These are phyloP conservation scores for Drosophila mimica DNA, from an alignment of 2,888 invertebrate genomes.

Conservation along the genomic window DNA sequence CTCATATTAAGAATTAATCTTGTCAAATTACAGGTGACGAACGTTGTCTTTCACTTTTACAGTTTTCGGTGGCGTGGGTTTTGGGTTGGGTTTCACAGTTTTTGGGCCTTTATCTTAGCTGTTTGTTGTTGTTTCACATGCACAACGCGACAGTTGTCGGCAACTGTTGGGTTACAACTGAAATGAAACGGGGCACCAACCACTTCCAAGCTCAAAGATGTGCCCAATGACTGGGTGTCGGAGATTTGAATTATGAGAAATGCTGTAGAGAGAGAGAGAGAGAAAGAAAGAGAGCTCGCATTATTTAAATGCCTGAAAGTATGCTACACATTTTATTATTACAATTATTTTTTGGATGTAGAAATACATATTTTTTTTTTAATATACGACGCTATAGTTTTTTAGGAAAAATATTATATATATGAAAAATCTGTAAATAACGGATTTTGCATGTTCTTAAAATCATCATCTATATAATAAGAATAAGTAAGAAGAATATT, in stretches of 20 bases:
- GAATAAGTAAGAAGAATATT: no score
- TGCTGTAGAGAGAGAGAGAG: background rate
- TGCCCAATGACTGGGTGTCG: conserved; percentile 62
- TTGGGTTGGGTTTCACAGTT: conserved; percentile 15
- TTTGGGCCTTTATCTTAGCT: conserved; percentile 6
- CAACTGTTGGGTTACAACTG: conserved; percentile 64
- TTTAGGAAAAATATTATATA: background rate
- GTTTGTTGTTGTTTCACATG: conserved; percentile 11
- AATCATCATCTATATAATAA: no score
- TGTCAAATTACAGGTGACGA: conserved; percentile 44
- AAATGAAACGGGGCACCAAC: conserved; percentile 29
- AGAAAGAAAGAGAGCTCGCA: conserved; percentile 8
- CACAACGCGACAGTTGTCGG: conserved; percentile 56
- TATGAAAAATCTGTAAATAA: no score
- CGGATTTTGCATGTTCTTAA: no score
- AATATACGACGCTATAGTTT: background rate
- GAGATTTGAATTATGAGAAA: conserved; percentile 1
- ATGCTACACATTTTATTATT: conserved; percentile 11
- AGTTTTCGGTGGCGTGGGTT: conserved; percentile 37
- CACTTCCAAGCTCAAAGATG: conserved; percentile 45
- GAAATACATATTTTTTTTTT: background rate
- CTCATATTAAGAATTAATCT: conserved; percentile 71
- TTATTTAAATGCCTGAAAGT: conserved; percentile 51
- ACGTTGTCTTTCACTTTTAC: conserved; percentile 73
- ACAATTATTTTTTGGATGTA: background rate